Evolutionary conservation across 2,888 invertebrate species (phyloP), one percentile per base, ranked within the genome.

Genomic region (Tenthredo mesomela): DNA sequence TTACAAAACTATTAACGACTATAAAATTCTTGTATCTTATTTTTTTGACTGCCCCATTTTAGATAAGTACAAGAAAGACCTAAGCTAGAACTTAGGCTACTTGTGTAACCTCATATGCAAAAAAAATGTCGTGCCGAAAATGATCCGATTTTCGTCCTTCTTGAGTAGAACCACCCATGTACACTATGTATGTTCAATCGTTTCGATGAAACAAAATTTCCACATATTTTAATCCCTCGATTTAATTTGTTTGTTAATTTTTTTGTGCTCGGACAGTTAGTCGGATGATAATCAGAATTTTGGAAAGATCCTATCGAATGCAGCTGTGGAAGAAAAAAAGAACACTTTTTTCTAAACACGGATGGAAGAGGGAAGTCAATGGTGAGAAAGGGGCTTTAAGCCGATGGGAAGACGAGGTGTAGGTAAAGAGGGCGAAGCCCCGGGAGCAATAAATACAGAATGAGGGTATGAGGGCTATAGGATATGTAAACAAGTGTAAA

Each of bases 371-470:
- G 9, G 43, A 0, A 21, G 71, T 3, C 6, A 73, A 73, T 25
- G 18, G 37, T 12, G 10, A 18, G 71, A 6, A 15, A 10, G 5
- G 71, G 40, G 43, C n/a, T 21, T 43, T 25, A 25, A 33, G 67
- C 18, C 5, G 7, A 33, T 67, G n/a, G 71, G 21, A 12, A 73
- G 18, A n/a, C 33, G 70, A 4, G 29, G 65, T 65, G 15, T 70
- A 33, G 70, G 70, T 37, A 37, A 37, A 73, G 9, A 73, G 43
- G 43, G 43, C 43, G 71, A 43, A 73, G n/a, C 40, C 29, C 71
- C 12, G 1, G 43, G 71, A 21, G 40, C 71, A 73, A 73, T 73
- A 73, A 73, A 73, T 73, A 73, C 43, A 18, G 40, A 73, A 73
- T 73, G 71, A 73, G 43, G 43, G 40, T 21, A 21, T 33, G 71